phyloP scores from a whole-genome alignment of 2,113 vertebrate species.

The Hydropotes inermis region DNA sequence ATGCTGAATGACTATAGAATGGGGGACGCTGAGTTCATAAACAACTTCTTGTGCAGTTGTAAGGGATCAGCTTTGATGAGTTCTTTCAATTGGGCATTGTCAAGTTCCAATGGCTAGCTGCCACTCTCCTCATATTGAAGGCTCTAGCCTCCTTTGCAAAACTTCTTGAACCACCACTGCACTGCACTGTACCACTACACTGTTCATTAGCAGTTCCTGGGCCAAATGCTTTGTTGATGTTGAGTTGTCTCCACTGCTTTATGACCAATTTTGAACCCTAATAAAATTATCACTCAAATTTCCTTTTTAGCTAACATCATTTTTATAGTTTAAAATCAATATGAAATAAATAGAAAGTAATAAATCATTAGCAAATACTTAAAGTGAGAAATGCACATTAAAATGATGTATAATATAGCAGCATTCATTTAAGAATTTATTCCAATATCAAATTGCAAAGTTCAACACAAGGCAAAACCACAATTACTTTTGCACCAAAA shows the following conservation, averaged over 20 bases:
- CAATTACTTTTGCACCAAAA: not conserved
- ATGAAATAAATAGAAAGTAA: not conserved
- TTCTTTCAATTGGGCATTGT: not conserved
- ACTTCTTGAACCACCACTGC: not conserved
- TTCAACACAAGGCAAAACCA: not conserved
- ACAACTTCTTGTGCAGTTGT: not conserved
- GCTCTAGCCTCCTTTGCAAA: not conserved
- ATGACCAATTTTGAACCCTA: not conserved
- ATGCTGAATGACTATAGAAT: not conserved
- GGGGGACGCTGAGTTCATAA: fast-evolving
- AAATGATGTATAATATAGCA: not conserved
- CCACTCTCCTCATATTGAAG: not conserved
- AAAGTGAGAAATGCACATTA: not conserved
- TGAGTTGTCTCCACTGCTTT: not conserved
- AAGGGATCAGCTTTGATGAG: not conserved
- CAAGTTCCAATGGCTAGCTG: not conserved
- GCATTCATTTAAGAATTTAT: not conserved
- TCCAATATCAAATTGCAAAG: not conserved
- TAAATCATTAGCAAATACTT: not conserved
- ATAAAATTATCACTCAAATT: not conserved
- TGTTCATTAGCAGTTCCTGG: not conserved
- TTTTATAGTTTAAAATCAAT: not conserved
- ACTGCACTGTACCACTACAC: not conserved
- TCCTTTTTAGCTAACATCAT: not conserved
- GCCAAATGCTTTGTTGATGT: not conserved